These are phyloP conservation scores for Cydia fagiglandana DNA, from an alignment of 1,140 invertebrate genomes.

Conservation along the genomic window DNA sequence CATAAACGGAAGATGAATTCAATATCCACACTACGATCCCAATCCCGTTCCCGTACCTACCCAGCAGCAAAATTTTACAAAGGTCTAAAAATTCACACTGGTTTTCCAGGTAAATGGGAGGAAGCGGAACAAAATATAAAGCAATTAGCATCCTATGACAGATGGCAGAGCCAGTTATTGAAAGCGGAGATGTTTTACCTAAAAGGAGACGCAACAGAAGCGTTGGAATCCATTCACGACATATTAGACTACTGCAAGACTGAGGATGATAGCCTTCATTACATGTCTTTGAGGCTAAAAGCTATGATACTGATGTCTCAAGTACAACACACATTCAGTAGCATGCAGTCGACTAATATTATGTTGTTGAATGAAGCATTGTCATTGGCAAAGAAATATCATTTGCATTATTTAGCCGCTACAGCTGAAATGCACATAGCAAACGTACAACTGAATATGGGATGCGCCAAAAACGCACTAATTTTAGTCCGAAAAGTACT, in stretches of 20 bases:
- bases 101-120: constrained; percentile 84
- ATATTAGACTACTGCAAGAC: constrained; percentile 78
- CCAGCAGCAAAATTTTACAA: no score
- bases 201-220: constrained; percentile 83
- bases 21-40: no score
- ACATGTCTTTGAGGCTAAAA: constrained; percentile 81
- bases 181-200: constrained; percentile 84
- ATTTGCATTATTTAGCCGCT: constrained; percentile 87
- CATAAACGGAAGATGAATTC: no score
- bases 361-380: constrained; percentile 85
- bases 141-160: constrained; percentile 86
- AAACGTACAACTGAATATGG: constrained; percentile 85
- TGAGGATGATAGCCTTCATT: constrained; percentile 77
- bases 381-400: constrained; percentile 84
- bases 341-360: constrained; percentile 78
- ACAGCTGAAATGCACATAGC: constrained; percentile 89
- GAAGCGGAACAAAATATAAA: constrained; percentile 86
- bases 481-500: constrained; percentile 85
- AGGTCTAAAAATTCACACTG: neutral
- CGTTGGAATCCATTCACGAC: constrained; percentile 80
- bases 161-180: constrained; percentile 84
- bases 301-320: constrained; percentile 87
- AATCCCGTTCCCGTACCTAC: no score
- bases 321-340: constrained; percentile 81
- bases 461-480: constrained; percentile 86